Evolutionary conservation across 1,140 invertebrate genomes (phyloP), one percentile per base, ranked within the genome.

Genomic region (Aphaenogaster floridana): DNA sequence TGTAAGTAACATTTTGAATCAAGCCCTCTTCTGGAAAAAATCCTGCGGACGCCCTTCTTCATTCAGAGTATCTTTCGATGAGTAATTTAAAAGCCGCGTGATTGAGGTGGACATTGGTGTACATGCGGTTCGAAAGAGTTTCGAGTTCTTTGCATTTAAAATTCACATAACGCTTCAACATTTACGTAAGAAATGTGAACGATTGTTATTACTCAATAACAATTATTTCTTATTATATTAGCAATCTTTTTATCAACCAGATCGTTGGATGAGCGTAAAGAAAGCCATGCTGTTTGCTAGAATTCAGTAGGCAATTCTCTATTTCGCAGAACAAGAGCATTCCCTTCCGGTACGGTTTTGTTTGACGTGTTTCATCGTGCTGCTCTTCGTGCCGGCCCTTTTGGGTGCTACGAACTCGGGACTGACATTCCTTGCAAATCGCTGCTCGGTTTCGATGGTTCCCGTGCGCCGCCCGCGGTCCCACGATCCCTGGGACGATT

Each of bases 401-500:
- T 86, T 7, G 52, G 68, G 17, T 72, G 54, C 80, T 83, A 50
- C 59, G 59, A 28, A 86, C 74, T 52, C 74, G 36, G 45, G 57
- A 79, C 74, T 79, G 79, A 89, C 89, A 90, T 90, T 85, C 89
- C 88, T 85, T 45, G 89, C 88, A 84, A 89, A 90, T 90, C 72
- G 88, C 57, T 9, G 63, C 77, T 87, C 59, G 78, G 66, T 89
- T 90, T 90, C 88, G 88, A 87, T 54, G 88, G 66, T 90, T 85
- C 64, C 79, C 86, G 54, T 64, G 77, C 77, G 15, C 71, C 83
- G 83, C 59, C 76, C 54, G 45, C 87, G 64, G 68, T 90, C 89
- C 79, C 90, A 89, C 90, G 90, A 86, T 91, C 77, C 57, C 71
- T 42, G 28, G 36, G 79, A 84, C 78, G 86, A 91, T 91, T 90